Evolutionary conservation across 2,888 invertebrate species (phyloP), one percentile per base, ranked within the genome.

Genomic region (Aporophyla nigra): DNA sequence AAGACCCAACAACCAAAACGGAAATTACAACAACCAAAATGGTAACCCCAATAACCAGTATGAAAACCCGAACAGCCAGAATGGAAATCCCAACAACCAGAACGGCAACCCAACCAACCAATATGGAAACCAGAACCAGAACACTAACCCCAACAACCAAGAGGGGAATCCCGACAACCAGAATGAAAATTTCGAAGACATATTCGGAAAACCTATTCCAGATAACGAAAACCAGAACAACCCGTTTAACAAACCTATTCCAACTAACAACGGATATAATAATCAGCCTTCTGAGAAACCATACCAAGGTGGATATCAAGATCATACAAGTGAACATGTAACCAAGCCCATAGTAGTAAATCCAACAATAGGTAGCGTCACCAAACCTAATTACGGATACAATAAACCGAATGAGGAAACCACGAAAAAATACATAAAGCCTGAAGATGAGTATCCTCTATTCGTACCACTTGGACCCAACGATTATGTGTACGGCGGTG

Each of bases 391-490:
- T 73, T 43, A 74, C 65, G 84, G 74, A 58, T 66, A 73, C 43
- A 46, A 46, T 49, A 77, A 70, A n/a, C 84, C 82, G 9, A 33
- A 59, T 46, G 68, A 76, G 24, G 76, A 70, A 78, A 87, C 92
- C 3, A 93, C 92, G 1, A 91, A 92, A 79, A 92, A 92, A 72
- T 91, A 93, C 49, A 73, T 63, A 43, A 88, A 90, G n/a, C 72
- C 77, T 53, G 92, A 92, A 78, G 83, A 75, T 49, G 80, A 82
- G 0, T 74, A 80, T 40, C 95, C 96, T 12, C 85, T 93, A 6
- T 93, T 93, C 75, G 90, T 96, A 33, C 95, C 96, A 33, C 91
- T 96, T 3, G 90, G 90, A 53, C 92, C 94, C 6, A 92, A 93
- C 68, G 90, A 93, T 65, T 93, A 92, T 69, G 80, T 88, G 0